Conservation (phyloP, 2,797 vertebrate species). For the Amazona ochrocephala region DNA sequence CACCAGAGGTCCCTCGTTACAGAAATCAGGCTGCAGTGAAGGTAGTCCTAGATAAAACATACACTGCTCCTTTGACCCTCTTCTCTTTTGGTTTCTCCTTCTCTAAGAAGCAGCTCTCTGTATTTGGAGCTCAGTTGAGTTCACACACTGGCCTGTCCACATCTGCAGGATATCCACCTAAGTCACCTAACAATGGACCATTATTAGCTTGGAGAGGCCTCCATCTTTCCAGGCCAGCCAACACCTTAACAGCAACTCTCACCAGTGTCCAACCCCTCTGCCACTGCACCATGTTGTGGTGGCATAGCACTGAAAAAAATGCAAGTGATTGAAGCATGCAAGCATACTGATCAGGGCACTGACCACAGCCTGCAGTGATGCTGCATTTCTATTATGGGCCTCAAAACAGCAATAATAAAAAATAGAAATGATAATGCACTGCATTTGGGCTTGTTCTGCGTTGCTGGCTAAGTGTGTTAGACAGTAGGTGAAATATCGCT, state of each 20-base stretch:
- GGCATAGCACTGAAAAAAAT: background rate
- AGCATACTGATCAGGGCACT: background rate
- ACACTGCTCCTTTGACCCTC: background rate
- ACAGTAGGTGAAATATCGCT: background rate
- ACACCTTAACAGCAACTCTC: rapidly evolving
- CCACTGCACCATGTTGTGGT: background rate
- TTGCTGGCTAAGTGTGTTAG: background rate
- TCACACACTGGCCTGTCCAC: background rate
- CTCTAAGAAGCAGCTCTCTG: background rate
- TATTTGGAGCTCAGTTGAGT: background rate
- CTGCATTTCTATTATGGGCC: background rate
- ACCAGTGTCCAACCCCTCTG: background rate
- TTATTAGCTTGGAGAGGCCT: background rate
- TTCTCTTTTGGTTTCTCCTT: background rate
- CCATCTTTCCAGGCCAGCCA: background rate
- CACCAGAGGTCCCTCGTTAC: rapidly evolving
- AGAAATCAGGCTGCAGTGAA: background rate
- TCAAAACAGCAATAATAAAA: background rate
- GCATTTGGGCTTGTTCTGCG: background rate
- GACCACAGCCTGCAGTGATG: background rate
- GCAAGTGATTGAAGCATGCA: rapidly evolving
- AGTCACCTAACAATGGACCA: background rate
- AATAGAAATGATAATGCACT: background rate
- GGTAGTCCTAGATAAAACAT: background rate
- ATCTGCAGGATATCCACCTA: background rate